Evolutionary conservation across 2,113 vertebrate genomes (phyloP), one percentile per base, ranked within the genome.

Genomic region (Penelope pileata): DNA sequence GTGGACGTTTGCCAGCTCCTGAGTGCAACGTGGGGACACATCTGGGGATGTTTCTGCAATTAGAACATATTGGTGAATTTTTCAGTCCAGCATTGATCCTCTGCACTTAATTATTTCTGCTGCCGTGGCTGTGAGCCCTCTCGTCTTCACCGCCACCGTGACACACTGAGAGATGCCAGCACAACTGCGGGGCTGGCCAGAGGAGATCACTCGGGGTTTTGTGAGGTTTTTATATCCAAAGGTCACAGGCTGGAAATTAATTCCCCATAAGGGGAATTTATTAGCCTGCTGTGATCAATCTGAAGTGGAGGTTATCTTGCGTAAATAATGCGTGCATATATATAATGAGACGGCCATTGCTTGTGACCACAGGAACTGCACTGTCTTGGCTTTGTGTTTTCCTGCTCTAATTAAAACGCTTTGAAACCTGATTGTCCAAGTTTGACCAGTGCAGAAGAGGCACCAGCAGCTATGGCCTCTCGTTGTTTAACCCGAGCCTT

Each of bases 231-330:
- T 91, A 29, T 18, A 82, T 73, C 79, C 93, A 90, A 34, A 96
- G 96, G 94, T 93, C 94, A 97, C 91, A 95, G 91, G 94, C 91
- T 30, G 40, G 93, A 88, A 95, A 91, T 95, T 70, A 95, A 97
- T 93, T 80, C 86, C 88, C 82, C 13, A 4, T n/a, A 16, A 94
- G 94, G 92, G 93, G 95, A 42, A 82, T 95, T 91, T 40, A 95
- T 87, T 59, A 60, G 70, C 92, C 85, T 94, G 91, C 85, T 48
- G 84, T 56, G 96, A 77, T 91, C 95, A 64, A 1, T 94, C 77
- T 27, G 72, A 54, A 58, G 1, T 5, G 76, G 66, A 67, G 91
- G 23, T 83, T 19, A 40, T 82, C 81, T 54, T 74, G 58, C 27
- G 32, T 94, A 59, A 77, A 59, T 68, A 79, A 82, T 36, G 5